A percentile compares a stretch with the other conserved stretches of the same genome.
Evolutionary conservation across 2,888 invertebrate species (phyloP).

Genomic region (Gari tellinella): DNA sequence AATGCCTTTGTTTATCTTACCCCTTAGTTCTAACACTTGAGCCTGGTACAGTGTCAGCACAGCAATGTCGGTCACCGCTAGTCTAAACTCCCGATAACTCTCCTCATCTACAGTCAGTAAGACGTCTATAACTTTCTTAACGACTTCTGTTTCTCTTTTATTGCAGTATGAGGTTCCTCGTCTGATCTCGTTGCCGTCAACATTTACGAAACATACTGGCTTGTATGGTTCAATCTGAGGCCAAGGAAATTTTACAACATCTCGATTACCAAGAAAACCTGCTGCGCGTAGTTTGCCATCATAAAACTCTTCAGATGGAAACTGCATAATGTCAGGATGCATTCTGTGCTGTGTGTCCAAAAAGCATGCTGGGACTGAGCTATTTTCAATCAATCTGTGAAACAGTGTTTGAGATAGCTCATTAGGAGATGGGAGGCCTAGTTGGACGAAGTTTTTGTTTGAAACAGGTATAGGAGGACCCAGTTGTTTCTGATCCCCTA

Average conservation of each 20-base stretch:
- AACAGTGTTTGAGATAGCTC: conserved; percentile 35
- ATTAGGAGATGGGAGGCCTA: conserved; percentile 4
- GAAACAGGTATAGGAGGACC: conserved; percentile 28
- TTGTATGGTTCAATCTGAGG: conserved; percentile 2
- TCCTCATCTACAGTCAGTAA: conserved; percentile 35
- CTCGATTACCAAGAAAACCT: neutral
- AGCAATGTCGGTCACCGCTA: conserved; percentile 34
- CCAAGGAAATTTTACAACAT: conserved; percentile 46
- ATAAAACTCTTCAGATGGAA: conserved; percentile 52
- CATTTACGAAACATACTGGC: conserved; percentile 47
- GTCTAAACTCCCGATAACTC: conserved; percentile 14
- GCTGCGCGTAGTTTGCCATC: conserved; percentile 27
- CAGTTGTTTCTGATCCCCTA: conserved; percentile 51
- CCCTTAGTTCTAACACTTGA: conserved; percentile 32
- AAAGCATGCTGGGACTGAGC: neutral
- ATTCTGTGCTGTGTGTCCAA: conserved; percentile 52
- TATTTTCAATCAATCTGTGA: conserved; percentile 25
- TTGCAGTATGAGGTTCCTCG: conserved; percentile 41
- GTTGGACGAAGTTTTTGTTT: neutral
- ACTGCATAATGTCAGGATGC: conserved; percentile 42
- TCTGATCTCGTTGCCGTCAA: conserved; percentile 24
- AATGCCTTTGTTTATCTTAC: conserved; percentile 18
- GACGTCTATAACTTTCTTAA: conserved; percentile 27
- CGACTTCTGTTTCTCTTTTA: conserved; percentile 27
- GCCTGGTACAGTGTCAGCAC: conserved; percentile 49